A percentile compares a stretch with the other conserved stretches of the same genome.
phyloP scores from a whole-genome alignment of 2,113 vertebrate genomes.

The Cheirogaleus medius region DNA sequence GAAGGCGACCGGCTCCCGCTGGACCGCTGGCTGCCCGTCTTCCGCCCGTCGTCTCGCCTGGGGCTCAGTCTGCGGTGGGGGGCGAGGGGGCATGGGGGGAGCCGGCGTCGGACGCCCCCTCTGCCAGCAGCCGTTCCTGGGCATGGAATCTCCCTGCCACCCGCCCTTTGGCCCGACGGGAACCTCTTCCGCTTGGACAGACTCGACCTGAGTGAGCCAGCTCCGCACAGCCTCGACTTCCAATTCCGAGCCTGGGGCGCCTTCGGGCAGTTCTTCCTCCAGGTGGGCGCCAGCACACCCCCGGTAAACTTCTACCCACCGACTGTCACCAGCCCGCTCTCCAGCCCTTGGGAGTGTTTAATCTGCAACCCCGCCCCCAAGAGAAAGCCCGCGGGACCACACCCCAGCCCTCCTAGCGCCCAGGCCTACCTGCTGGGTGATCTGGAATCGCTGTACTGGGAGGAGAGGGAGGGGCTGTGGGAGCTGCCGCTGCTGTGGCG shows the following conservation, averaged over 20 bases:
- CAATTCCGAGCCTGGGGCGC: not conserved
- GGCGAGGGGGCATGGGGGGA: not conserved
- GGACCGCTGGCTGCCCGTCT: conserved; percentile 87
- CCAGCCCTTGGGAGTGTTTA: not conserved
- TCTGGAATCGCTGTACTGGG: conserved; percentile 90
- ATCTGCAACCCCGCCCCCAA: not conserved
- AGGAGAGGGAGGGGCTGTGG: conserved; percentile 92
- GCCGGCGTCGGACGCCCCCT: conserved; percentile 10
- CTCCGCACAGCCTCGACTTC: not conserved
- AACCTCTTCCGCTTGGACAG: not conserved
- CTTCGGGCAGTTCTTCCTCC: not conserved
- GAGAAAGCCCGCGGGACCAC: no score
- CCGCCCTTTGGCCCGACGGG: not conserved
- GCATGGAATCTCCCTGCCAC: not conserved
- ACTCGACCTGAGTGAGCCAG: not conserved
- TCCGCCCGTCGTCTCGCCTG: conserved; percentile 89
- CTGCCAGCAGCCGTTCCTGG: not conserved
- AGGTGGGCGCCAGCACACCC: not conserved
- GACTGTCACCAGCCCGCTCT: not conserved
- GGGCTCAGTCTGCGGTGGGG: conserved; percentile 83
- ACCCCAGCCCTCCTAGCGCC: not conserved
- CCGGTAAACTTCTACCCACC: not conserved
- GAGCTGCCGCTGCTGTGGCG: conserved; percentile 95
- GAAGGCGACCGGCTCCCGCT: conserved; percentile 88
- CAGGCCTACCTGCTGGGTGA: conserved; percentile 92